A percentile compares a stretch with the other conserved stretches of the same genome.
Evolutionary conservation across 2,113 vertebrate genomes (phyloP).

Genomic region (Eclectus roratus): DNA sequence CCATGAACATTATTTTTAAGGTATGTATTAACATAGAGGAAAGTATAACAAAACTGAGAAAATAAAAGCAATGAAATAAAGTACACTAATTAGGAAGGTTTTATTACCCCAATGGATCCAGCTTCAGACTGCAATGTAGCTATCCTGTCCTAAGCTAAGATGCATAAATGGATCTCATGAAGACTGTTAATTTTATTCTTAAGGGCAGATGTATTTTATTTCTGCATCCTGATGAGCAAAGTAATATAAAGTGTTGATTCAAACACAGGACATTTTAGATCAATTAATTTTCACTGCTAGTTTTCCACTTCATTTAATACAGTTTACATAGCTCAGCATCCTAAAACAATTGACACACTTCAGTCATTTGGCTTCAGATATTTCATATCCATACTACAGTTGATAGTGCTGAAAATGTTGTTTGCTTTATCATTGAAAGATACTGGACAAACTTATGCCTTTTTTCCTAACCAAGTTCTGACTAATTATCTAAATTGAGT

Average conservation of each 20-base stretch:
- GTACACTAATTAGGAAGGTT: neutral
- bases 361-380: neutral
- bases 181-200: neutral
- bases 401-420: neutral
- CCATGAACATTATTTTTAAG: neutral
- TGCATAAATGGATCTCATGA: neutral
- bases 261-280: neutral
- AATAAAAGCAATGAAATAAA: neutral
- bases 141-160: neutral
- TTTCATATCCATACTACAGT: neutral
- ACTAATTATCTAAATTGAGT: neutral
- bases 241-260: neutral
- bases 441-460: neutral
- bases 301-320: neutral
- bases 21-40: neutral
- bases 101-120: neutral
- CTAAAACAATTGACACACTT: neutral
- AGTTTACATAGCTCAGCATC: neutral
- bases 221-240: neutral
- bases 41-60: neutral
- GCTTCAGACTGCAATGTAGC: neutral
- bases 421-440: neutral
- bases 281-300: neutral
- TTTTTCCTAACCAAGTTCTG: neutral
- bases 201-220: neutral